Base-by-base conservation (phyloP, 2,797 vertebrate genomes). In the Anabas testudineus region DNA sequence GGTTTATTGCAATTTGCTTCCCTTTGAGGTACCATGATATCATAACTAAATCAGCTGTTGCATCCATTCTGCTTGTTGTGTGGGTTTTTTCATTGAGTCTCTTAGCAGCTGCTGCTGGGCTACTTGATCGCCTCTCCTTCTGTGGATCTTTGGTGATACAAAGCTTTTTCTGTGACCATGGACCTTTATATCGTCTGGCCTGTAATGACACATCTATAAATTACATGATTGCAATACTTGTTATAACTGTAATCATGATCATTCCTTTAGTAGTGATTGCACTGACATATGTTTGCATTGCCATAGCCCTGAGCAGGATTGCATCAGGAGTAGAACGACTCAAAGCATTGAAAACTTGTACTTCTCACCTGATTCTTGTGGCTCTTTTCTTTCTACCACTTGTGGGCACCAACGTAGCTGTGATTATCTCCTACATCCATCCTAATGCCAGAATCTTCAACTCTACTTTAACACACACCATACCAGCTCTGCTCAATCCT, bases 111-210 rank as follows among this genome's bases (percentile, higher is more conserved):
- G 2, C 0, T 3, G 56, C 75, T 15, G 36, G 41, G 1, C 30
- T 88, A 8, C 18, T 92, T 53, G 49, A 80, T 47, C 72, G 82
- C 13, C 82, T 93, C 2, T 90, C 85, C 22, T 91, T 90, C 52
- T 93, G 90, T 68, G 67, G 76, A 4, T 90, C 91, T 30, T 16
- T 85, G 32, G 70, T 73, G 15, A 37, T 92, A 3, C 41, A 78
- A 2, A 89, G 78, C 56, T 90, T 85, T 76, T 92, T 67, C 61
- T 92, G 90, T 63, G 89, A 93, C 22, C 85, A 91, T 42, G 64
- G 37, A 0, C 87, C 88, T 14, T 10, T 87, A 3, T 85, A 36
- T 48, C 19, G 0, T 13, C 64, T 92, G n/a, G 77, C 88, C 3
- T 93, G 91, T 63, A 91, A 85, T 72, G 65, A 80, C 60, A 54